Evolutionary conservation across 2,797 vertebrate species (phyloP).

Genomic region (Sus cebifrons): DNA sequence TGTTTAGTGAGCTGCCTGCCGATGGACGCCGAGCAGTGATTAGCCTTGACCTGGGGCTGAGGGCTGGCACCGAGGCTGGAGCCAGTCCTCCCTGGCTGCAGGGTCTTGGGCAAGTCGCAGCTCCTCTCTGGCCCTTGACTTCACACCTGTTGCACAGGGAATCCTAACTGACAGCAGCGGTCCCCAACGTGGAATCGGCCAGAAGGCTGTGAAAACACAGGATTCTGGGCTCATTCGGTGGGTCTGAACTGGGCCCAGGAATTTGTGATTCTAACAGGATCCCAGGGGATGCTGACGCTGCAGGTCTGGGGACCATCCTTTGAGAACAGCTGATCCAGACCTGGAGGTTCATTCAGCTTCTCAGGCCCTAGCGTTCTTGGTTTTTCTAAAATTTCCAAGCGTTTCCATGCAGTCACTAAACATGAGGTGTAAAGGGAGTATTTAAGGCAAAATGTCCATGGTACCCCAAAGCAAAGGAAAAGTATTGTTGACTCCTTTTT

Average conservation of each 20-base stretch:
- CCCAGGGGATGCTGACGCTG: not conserved
- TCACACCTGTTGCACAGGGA: not conserved
- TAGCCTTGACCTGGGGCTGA: not conserved
- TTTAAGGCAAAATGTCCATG: not conserved
- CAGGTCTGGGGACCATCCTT: not conserved
- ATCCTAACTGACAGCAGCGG: not conserved
- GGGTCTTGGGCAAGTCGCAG: not conserved
- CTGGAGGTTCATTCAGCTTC: not conserved
- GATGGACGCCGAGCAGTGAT: not conserved
- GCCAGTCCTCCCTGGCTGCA: fast-evolving
- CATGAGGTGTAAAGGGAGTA: not conserved
- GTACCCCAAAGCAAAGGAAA: not conserved
- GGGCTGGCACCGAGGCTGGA: not conserved
- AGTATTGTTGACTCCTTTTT: not conserved
- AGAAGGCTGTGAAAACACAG: not conserved
- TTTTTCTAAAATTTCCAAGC: not conserved
- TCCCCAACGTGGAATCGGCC: too few relatives aligned
- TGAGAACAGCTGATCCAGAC: not conserved
- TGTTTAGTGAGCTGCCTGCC: not conserved
- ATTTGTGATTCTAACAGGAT: not conserved
- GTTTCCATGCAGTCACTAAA: not conserved
- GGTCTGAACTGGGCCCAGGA: not conserved
- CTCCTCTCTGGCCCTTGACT: not conserved
- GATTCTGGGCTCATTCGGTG: not conserved
- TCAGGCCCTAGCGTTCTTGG: not conserved